These are phyloP conservation scores for Ophioninae sp. DNA, from an alignment of 2,888 invertebrate species.

Conservation along the genomic window DNA sequence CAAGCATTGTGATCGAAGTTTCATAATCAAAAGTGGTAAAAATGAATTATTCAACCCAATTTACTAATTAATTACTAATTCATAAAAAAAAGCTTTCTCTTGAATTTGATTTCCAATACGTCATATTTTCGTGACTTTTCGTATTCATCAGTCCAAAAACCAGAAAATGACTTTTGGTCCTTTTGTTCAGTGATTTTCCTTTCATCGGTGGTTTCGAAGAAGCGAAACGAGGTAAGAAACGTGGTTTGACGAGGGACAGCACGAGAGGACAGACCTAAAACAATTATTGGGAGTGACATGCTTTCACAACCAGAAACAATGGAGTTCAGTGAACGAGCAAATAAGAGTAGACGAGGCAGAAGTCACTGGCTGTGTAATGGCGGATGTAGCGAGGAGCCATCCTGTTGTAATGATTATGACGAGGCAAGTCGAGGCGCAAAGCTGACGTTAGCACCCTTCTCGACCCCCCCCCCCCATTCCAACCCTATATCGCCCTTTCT, in stretches of 20 bases:
- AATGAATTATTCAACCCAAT: no score
- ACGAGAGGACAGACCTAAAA: conserved; percentile 12
- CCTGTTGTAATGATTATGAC: conserved; percentile 49
- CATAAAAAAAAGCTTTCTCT: background rate
- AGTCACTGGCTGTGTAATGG: conserved; percentile 45
- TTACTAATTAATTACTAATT: no score
- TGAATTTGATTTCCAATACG: background rate
- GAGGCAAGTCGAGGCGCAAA: conserved; percentile 44
- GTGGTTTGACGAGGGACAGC: background rate
- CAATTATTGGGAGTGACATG: conserved; percentile 27
- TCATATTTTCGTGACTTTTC: background rate
- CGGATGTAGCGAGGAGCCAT: conserved; percentile 33
- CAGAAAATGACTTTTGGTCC: background rate
- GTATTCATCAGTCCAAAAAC: no score
- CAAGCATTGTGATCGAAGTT: no score
- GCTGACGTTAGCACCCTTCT: conserved; percentile 16
- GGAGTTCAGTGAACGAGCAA: conserved; percentile 9
- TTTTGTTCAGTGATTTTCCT: background rate
- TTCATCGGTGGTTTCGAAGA: background rate
- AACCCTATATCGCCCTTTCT: background rate
- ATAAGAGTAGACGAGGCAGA: conserved; percentile 28
- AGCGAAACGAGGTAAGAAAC: conserved; percentile 8
- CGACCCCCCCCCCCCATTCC: background rate
- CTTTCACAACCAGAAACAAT: conserved; percentile 33
- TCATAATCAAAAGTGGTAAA: no score